These are phyloP conservation scores for Motacilla alba DNA, from an alignment of 2,113 vertebrate species.

Conservation along the genomic window DNA sequence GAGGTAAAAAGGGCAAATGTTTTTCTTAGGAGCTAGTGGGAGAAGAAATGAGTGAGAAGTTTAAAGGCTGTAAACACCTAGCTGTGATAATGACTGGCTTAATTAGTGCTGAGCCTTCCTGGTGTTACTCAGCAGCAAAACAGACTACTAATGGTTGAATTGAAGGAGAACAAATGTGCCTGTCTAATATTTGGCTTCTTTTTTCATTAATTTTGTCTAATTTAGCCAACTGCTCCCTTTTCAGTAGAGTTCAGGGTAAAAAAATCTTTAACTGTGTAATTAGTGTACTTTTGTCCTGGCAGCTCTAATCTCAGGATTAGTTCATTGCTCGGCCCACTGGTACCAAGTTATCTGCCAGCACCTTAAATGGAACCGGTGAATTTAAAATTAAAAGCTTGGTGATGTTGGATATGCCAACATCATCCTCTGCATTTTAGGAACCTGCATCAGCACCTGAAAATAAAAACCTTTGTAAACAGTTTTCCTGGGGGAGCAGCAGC, in stretches of 20 bases:
- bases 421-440: neutral
- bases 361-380: neutral
- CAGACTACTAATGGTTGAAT: neutral
- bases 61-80: slow-evolving; percentile 20
- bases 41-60: neutral
- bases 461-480: neutral
- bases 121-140: slow-evolving; percentile 17
- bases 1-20: neutral
- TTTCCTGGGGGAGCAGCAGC: neutral
- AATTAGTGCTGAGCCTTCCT: slow-evolving; percentile 44
- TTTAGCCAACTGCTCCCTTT: neutral
- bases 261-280: neutral
- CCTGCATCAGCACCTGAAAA: neutral
- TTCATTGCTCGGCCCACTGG: neutral
- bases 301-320: neutral
- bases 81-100: slow-evolving; percentile 47
- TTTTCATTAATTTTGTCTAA: slow-evolving; percentile 25
- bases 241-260: neutral
- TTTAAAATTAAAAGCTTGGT: neutral
- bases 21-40: neutral
- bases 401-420: neutral
- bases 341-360: neutral
- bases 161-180: slow-evolving; percentile 10
- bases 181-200: neutral
- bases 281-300: neutral